Evolutionary conservation across 2,888 invertebrate genomes (phyloP).

Genomic region (Netelia virgata): DNA sequence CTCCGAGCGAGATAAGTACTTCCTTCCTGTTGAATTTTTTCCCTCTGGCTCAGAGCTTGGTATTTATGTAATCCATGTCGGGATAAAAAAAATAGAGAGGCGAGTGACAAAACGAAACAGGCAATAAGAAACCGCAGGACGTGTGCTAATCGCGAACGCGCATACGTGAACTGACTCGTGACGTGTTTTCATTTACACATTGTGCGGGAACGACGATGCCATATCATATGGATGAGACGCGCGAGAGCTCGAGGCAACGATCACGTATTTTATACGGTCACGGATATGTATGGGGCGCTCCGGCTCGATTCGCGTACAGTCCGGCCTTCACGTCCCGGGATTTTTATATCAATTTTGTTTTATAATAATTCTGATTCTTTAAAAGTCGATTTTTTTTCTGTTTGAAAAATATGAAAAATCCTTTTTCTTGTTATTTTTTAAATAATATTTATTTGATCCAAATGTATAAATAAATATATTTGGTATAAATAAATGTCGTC

Average conservation of each 20-base stretch:
- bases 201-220: background rate
- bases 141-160: slow-evolving; percentile 31
- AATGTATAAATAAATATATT: too few relatives aligned
- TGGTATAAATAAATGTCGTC: too few relatives aligned
- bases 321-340: too few relatives aligned
- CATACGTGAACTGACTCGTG: slow-evolving; percentile 47
- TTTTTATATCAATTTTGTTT: too few relatives aligned
- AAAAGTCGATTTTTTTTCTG: too few relatives aligned
- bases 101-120: slow-evolving; percentile 22
- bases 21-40: slow-evolving; percentile 5
- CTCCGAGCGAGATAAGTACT: slow-evolving; percentile 10
- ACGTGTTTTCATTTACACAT: slow-evolving; percentile 36
- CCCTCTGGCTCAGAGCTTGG: background rate
- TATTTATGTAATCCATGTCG: background rate
- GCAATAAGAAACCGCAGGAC: slow-evolving; percentile 39
- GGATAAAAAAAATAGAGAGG: background rate
- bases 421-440: too few relatives aligned
- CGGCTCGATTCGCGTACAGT: too few relatives aligned
- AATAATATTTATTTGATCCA: too few relatives aligned
- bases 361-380: too few relatives aligned
- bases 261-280: slow-evolving; percentile 36
- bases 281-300: too few relatives aligned
- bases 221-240: slow-evolving; percentile 29
- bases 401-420: too few relatives aligned
- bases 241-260: slow-evolving; percentile 13